Conservation (phyloP, 2,888 invertebrate species). For the Volucella bombylans region DNA sequence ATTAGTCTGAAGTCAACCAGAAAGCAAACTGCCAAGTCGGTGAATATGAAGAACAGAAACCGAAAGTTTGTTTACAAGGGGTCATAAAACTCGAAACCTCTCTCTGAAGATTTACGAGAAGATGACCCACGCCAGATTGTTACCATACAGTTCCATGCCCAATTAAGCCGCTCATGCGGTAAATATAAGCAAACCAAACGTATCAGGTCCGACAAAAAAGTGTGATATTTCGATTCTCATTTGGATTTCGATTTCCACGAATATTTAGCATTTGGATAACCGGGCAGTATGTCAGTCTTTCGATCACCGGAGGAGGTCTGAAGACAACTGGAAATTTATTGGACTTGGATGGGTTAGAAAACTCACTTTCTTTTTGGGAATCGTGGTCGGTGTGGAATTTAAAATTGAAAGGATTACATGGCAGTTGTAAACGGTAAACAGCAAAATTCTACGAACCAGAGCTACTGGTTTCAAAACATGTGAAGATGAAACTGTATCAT, state of each 20-base stretch:
- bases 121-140: constrained; percentile 47
- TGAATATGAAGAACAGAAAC: constrained; percentile 48
- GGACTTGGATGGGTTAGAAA: neutral
- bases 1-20: constrained; percentile 1
- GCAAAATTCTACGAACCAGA: neutral
- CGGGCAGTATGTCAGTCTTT: constrained; percentile 18
- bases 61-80: constrained; percentile 66
- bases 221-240: constrained; percentile 58
- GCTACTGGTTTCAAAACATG: neutral
- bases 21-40: constrained; percentile 49
- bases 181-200: constrained; percentile 16
- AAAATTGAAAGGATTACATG: neutral
- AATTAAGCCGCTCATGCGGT: constrained; percentile 45
- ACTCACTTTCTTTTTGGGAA: constrained; percentile 18
- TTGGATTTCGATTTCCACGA: constrained; percentile 56
- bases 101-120: constrained; percentile 49
- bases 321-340: constrained; percentile 50
- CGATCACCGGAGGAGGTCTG: constrained; percentile 42
- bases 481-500: neutral
- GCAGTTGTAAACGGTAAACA: neutral
- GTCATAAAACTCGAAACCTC: constrained; percentile 53
- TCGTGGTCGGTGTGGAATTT: neutral
- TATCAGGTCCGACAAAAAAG: constrained; percentile 35
- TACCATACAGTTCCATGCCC: constrained; percentile 48
- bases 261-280: constrained; percentile 38